Evolutionary conservation across 2,888 invertebrate species (phyloP), one percentile per base, ranked within the genome.

Genomic region (Protonemura montana): DNA sequence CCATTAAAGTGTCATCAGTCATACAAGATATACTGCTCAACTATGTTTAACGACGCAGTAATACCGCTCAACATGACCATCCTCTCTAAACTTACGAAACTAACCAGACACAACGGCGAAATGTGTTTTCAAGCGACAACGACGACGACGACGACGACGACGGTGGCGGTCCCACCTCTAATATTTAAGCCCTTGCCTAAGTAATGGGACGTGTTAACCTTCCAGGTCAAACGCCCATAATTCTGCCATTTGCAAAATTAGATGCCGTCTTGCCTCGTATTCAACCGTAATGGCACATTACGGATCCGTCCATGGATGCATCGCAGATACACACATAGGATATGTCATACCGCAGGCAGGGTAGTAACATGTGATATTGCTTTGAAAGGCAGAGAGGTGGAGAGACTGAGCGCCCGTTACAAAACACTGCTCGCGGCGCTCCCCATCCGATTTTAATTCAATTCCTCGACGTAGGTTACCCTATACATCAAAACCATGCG

Each of bases 211-310:
- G 13, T 59, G 3, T 6, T 35, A 35, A 59, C 59, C 59, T 59
- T 2, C 59, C 13, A 21, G 59, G 59, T 59, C 59, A 59, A 59
- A 21, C 13, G 59, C 1, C 21, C 59, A 21, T 59, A 59, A 59
- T 59, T 59, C 59, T 59, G 59, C 59, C 59, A 59, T 59, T 59
- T 59, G 59, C 59, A 21, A 59, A 59, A 59, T 59, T 59, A 59
- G 59, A 59, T 59, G 7, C 59, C 59, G 59, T 21, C 59, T 21
- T 21, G 59, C 21, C 59, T 59, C 59, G 1, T 59, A 10, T 10
- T 21, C 2, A 59, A 21, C 59, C 59, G 13, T 16, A 3, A 59
- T 10, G 59, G 59, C 59, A 21, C 59, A 59, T 3, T 7, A 21
- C 2, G 13, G 13, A 41, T 41, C 13, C 41, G 13, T 41, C 41